phyloP scores from a whole-genome alignment of 1,140 invertebrate species.

The Trichonephila clavata region DNA sequence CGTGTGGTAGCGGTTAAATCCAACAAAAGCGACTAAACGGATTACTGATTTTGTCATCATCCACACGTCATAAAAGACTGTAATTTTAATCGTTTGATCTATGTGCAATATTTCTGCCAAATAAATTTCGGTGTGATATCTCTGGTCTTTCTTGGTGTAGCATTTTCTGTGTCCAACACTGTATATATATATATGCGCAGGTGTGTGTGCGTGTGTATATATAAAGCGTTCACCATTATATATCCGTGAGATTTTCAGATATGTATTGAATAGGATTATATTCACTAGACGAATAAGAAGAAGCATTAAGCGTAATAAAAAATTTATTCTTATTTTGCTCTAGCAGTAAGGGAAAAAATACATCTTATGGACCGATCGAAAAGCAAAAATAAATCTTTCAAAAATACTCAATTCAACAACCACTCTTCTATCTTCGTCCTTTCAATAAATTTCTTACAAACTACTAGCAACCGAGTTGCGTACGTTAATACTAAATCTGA shows the following conservation, averaged over 20 bases:
- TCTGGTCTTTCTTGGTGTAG: too few relatives aligned
- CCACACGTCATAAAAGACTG: too few relatives aligned
- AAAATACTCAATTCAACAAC: neutral
- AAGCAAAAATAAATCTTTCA: neutral
- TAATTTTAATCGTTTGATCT: too few relatives aligned
- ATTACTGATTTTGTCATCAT: too few relatives aligned
- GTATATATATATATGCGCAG: too few relatives aligned
- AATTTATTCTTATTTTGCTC: neutral
- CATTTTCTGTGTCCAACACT: too few relatives aligned
- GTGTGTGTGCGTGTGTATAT: too few relatives aligned
- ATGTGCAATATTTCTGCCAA: too few relatives aligned
- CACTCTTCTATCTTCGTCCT: neutral
- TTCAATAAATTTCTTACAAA: slow-evolving; percentile 11
- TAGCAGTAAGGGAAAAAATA: neutral
- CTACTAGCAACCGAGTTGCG: neutral
- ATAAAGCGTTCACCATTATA: neutral
- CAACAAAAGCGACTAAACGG: too few relatives aligned
- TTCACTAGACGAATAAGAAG: neutral
- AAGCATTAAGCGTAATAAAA: neutral
- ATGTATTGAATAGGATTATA: neutral
- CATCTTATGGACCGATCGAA: neutral
- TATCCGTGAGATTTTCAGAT: too few relatives aligned
- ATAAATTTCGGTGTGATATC: too few relatives aligned
- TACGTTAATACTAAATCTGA: neutral
- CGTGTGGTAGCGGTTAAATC: too few relatives aligned